These are phyloP conservation scores for Eremobia ochroleuca DNA, from an alignment of 2,888 invertebrate genomes.

Conservation along the genomic window DNA sequence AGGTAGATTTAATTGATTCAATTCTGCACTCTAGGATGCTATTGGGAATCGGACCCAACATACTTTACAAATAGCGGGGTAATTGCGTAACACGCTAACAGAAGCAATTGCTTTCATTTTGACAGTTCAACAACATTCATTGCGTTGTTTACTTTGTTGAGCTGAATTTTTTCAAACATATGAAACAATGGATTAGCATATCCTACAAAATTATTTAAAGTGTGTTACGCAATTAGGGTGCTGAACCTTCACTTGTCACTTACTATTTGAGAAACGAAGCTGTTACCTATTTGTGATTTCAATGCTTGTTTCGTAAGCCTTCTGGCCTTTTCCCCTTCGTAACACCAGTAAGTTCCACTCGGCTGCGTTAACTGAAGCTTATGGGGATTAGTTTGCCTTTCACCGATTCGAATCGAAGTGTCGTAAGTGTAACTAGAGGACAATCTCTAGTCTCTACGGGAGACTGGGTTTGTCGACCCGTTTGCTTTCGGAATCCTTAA, in stretches of 20 bases:
- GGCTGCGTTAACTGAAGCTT: constrained; percentile 48
- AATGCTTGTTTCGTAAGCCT: constrained; percentile 2
- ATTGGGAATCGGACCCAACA: neutral
- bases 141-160: neutral
- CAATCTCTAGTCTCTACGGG: constrained; percentile 58
- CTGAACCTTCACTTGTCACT: neutral
- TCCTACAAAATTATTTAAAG: neutral
- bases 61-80: neutral
- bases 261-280: neutral
- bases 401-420: constrained; percentile 49
- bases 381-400: constrained; percentile 54
- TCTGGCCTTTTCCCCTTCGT: constrained; percentile 9
- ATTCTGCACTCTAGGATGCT: neutral
- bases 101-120: neutral
- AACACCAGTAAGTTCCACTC: constrained; percentile 46
- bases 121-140: neutral
- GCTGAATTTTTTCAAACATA: neutral
- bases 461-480: constrained; percentile 47
- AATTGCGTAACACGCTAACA: neutral
- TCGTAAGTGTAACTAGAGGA: constrained; percentile 48
- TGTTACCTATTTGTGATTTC: neutral
- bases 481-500: constrained; percentile 66
- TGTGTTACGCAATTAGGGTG: too few species aligned
- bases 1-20: neutral
- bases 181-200: neutral